Evolutionary conservation across 2,113 vertebrate species (phyloP), one percentile per base, ranked within the genome.

Genomic region (Pica pica): DNA sequence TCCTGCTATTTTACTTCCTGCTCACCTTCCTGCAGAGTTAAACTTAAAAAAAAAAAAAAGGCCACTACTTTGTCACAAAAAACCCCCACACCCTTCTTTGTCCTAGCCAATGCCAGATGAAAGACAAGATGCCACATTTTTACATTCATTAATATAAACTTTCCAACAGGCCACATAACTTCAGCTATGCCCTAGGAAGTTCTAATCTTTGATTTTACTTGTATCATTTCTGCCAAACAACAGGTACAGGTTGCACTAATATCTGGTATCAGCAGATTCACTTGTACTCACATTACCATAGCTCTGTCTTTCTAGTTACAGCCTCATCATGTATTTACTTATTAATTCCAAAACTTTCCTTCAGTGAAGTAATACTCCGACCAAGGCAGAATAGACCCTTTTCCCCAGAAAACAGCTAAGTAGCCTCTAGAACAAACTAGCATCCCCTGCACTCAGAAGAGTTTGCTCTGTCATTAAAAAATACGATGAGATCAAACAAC

Each of bases 11-110:
- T 49, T 77, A 82, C 37, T 90, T 93, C 46, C 61, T 35, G 52
- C 27, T 89, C 65, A 56, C 21, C 37, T 70, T 33, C 37, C 61
- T 50, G 22, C 11, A 85, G 44, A 81, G 30, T 71, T 74, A 50
- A 67, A 50, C 10, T 83, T 83, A 9, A 42, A 37, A 55, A 13
- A 57, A 49, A 13, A 31, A 23, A 37, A 50, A 42, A 19, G 39
- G 5, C 11, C 63, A 42, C 41, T 57, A 26, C 20, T 47, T 67
- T 18, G 24, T 11, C 17, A 84, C 33, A 35, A 76, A 77, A 77
- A 12, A 3, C 0, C 1, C 14, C 18, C 33, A 37, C 8, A 10
- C 7, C 18, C 11, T 39, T 42, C 30, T 67, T 60, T 21, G 76
- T 16, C 31, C 28, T 31, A 30, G 8, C 30, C 50, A 77, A 63